Evolutionary conservation across 2,888 invertebrate species (phyloP), one percentile per base, ranked within the genome.

Genomic region (Brenthis hecate): DNA sequence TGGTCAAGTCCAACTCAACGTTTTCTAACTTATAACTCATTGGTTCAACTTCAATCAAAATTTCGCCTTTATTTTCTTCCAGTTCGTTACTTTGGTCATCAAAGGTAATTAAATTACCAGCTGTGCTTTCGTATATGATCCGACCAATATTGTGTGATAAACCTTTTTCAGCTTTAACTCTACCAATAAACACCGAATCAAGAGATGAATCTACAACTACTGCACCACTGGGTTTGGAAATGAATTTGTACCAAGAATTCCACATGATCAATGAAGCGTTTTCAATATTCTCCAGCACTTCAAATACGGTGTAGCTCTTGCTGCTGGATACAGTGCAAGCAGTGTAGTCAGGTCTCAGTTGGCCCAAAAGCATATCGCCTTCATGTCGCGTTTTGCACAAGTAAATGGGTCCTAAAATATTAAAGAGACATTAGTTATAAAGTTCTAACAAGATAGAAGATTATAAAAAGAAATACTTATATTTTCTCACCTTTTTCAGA

Each of bases 1-100:
- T 94, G 65, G 84, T 80, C 54, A 87, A 84, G 75, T 94, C 94
- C 75, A 95, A 88, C 75, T 94, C 94, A n/a, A 96, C 94, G 68
- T 94, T 92, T 66, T 94, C 94, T 76, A 97, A 86, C 83, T 96
- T 96, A 82, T 98, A 98, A 68, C 94, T 93, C 50, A 94, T 91
- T 1, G 97, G 97, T 84, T 97, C 97, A 0, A 95, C 95, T 89
- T 97, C 97, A 8, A 96, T 94, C 36, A 98, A 89, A 62, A 98
- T 94, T 81, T 97, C 96, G 0, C 97, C 97, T 60, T 94, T 94
- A 70, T 94, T 94, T 78, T 93, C 94, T 55, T 80, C 80, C 32
- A 93, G 76, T 77, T 94, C 94, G 72, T 94, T 93, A 60, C 93
- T 92, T 69, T 94, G 89, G 69, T 94, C 94, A 79, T 95, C 95